Base-by-base conservation (phyloP, 2,888 invertebrate species). In the Liodrosophila aerea region DNA sequence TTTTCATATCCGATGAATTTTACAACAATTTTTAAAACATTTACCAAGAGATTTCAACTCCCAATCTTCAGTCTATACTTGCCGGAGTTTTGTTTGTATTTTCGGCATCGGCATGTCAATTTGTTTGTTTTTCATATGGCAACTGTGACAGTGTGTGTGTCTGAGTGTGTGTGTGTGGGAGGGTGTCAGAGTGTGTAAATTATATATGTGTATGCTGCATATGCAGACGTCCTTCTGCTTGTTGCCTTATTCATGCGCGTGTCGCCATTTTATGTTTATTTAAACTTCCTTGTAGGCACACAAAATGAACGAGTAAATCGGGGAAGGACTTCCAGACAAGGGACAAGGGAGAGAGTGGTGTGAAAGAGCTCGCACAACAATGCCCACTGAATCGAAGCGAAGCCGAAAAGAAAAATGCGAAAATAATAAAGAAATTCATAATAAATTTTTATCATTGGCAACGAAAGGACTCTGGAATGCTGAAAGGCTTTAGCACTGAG, bases 1-100 rank as follows among this genome's bases (percentile, higher is more conserved):
- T 87, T 86, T 86, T 87, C 86, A 84, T 86, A 86, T 86, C 86
- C 81, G 87, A 86, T 86, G 87, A 83, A 78, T 86, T 87, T 82
- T 70, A 85, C 73, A 74, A 67, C 86, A 77, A 76, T 75, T 72
- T 80, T 69, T 66, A 62, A 62, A 72, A 69, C 61, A 75, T 74
- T 75, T 72, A 65, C 58, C 69, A 62, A 72, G 56, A 44, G 52
- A 53, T 54, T 69, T 57, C 43, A 22, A 13, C 73, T 30, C 39
- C 46, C 22, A 13, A 4, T 33, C 31, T 46, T 50, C 27, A 18
- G 22, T 8, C 27, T 51, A 15, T 13, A 18, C 18, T 16, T 41
- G 22, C n/a, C 37, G 34, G 9, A 46, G 45, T 60, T 56, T 69
- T 77, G 68, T 81, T 72, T 71, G 59, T 68, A 65, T 82, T 69